A percentile compares a stretch with the other conserved stretches of the same genome.
These are phyloP conservation scores for Babyrousa celebensis DNA, from an alignment of 2,797 vertebrate genomes.

Conservation along the genomic window DNA sequence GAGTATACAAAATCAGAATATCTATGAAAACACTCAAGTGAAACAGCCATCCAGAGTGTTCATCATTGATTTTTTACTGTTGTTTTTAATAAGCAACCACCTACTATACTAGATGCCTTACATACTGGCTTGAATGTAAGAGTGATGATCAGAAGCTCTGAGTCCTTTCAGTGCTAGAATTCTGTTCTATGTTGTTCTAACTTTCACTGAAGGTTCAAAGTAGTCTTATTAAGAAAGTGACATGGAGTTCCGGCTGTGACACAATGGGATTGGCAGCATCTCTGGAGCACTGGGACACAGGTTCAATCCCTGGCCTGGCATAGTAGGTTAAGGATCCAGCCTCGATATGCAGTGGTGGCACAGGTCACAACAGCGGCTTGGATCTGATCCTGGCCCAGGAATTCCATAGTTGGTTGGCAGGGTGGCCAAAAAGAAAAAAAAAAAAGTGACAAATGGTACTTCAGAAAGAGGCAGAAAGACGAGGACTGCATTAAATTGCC, in stretches of 20 bases:
- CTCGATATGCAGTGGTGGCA: too few relatives aligned
- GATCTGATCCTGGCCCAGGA: too few relatives aligned
- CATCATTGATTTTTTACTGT: background rate
- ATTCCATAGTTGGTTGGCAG: too few relatives aligned
- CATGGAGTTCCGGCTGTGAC: background rate
- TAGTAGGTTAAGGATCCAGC: too few relatives aligned
- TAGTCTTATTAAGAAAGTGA: background rate
- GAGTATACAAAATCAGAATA: slow-evolving; percentile 23
- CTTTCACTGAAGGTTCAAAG: slow-evolving; percentile 20
- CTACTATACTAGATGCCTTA: background rate
- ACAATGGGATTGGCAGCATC: too few relatives aligned
- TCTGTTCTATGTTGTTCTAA: background rate
- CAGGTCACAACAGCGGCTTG: too few relatives aligned
- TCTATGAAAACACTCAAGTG: slow-evolving; percentile 19
- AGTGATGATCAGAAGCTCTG: background rate
- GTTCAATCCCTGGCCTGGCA: too few relatives aligned
- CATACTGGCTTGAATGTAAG: background rate
- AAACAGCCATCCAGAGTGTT: background rate
- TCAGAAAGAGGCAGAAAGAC: background rate
- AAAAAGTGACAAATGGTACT: background rate
- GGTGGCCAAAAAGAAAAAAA: too few relatives aligned
- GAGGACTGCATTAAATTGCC: background rate
- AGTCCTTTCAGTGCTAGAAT: background rate
- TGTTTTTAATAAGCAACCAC: background rate
- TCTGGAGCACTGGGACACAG: too few relatives aligned